phyloP scores from a whole-genome alignment of 2,888 invertebrate genomes.

The Anthophora plumipes region DNA sequence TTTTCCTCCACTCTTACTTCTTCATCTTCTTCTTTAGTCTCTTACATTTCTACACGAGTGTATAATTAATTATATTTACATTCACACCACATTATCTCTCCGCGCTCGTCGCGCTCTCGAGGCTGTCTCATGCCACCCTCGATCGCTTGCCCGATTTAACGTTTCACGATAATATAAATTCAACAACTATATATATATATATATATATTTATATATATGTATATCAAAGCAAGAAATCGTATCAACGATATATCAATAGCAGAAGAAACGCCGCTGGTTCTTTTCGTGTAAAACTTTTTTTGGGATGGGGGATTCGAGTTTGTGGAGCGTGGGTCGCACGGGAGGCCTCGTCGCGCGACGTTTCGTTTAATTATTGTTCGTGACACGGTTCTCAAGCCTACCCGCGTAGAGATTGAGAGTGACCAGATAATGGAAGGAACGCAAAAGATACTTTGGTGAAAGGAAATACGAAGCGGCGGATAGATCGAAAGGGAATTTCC shows the following conservation, averaged over 20 bases:
- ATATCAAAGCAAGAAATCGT: slow-evolving; percentile 51
- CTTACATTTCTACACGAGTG: slow-evolving; percentile 68
- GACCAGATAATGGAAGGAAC: slow-evolving; percentile 59
- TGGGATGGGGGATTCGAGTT: slow-evolving; percentile 7
- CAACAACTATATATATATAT: slow-evolving; percentile 57
- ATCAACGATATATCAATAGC: slow-evolving; percentile 52
- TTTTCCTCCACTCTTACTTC: too few species aligned
- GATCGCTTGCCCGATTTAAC: slow-evolving; percentile 35
- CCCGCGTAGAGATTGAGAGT: slow-evolving; percentile 49
- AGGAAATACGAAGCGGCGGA: slow-evolving; percentile 52
- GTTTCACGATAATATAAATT: slow-evolving; percentile 49
- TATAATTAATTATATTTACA: slow-evolving; percentile 72
- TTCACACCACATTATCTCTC: slow-evolving; percentile 54
- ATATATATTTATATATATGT: slow-evolving; percentile 34
- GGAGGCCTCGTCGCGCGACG: slow-evolving; percentile 45
- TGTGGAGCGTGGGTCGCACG: slow-evolving; percentile 29
- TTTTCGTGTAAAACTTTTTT: slow-evolving; percentile 29
- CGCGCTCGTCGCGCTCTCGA: slow-evolving; percentile 48
- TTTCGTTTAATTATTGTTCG: slow-evolving; percentile 54
- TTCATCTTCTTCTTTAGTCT: not conserved
- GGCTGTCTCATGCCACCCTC: slow-evolving; percentile 53
- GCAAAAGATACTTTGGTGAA: slow-evolving; percentile 36
- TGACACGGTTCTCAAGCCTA: slow-evolving; percentile 51
- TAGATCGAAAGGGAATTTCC: slow-evolving; percentile 36
- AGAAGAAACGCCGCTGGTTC: slow-evolving; percentile 47